Evolutionary conservation across 2,113 vertebrate genomes (phyloP).

Genomic region (Ctenomys sociabilis): DNA sequence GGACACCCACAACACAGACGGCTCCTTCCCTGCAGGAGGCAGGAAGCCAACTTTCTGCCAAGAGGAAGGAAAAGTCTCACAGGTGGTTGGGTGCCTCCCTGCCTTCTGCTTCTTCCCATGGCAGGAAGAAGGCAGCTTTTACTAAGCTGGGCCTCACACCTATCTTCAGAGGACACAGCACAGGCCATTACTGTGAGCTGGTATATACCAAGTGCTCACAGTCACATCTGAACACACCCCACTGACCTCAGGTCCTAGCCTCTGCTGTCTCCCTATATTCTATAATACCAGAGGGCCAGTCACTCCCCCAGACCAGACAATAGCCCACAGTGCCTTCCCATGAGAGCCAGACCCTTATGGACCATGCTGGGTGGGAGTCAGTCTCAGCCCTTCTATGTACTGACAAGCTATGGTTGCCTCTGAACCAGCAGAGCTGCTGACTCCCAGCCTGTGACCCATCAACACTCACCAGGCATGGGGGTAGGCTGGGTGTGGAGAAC

Average conservation of each 20-base stretch:
- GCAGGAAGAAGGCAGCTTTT: background rate
- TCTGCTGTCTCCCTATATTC: background rate
- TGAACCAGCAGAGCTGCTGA: background rate
- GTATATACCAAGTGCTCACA: background rate
- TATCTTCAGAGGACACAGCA: background rate
- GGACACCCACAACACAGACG: slow-evolving; percentile 90
- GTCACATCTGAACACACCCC: background rate
- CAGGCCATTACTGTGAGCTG: background rate
- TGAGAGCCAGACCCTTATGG: background rate
- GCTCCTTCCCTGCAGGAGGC: slow-evolving; percentile 87
- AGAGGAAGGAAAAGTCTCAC: slow-evolving; percentile 50
- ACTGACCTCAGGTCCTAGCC: background rate
- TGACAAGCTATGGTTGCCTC: background rate
- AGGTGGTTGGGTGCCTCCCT: background rate
- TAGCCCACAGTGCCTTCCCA: background rate
- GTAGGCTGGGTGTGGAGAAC: slow-evolving; percentile 91
- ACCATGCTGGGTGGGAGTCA: background rate
- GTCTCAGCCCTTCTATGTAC: background rate
- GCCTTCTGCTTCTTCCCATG: background rate
- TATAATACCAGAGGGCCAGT: background rate
- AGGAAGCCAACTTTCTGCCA: slow-evolving; percentile 93
- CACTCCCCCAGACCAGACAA: background rate
- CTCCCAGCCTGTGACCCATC: background rate
- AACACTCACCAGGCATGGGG: slow-evolving; percentile 89
- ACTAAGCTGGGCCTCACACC: background rate